These are phyloP conservation scores for Tachina grossa DNA, from an alignment of 2,888 invertebrate genomes.

Conservation along the genomic window DNA sequence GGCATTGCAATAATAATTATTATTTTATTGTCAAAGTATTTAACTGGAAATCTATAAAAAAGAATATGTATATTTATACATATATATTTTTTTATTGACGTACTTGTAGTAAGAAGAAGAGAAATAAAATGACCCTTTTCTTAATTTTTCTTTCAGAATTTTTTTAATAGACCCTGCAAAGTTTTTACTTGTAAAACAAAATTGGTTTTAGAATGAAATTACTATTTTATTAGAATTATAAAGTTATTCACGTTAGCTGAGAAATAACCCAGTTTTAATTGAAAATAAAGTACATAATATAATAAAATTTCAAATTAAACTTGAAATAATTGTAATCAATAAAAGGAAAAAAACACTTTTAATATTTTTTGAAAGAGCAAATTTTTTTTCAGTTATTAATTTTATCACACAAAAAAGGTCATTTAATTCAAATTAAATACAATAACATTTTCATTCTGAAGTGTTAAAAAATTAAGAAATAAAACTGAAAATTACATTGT, in stretches of 20 bases:
- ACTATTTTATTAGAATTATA: conserved; percentile 9
- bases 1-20: conserved; percentile 70
- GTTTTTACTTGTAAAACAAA: conserved; percentile 14
- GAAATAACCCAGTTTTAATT: background rate
- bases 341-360: too few relatives aligned
- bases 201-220: conserved; percentile 5
- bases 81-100: background rate
- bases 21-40: conserved; percentile 70
- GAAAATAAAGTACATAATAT: background rate
- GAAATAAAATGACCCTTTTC: conserved; percentile 27
- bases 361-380: too few relatives aligned
- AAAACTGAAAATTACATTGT: too few relatives aligned
- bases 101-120: background rate
- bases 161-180: background rate
- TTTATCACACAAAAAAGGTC: too few relatives aligned
- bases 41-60: conserved; percentile 69
- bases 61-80: background rate
- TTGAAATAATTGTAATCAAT: too few relatives aligned
- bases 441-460: too few relatives aligned
- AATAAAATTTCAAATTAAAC: too few relatives aligned
- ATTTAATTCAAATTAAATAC: too few relatives aligned
- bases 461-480: too few relatives aligned
- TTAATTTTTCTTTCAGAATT: background rate
- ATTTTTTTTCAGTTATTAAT: too few relatives aligned
- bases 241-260: background rate